phyloP scores from a whole-genome alignment of 1,140 invertebrate genomes.

The Sycophaga agraensis region DNA sequence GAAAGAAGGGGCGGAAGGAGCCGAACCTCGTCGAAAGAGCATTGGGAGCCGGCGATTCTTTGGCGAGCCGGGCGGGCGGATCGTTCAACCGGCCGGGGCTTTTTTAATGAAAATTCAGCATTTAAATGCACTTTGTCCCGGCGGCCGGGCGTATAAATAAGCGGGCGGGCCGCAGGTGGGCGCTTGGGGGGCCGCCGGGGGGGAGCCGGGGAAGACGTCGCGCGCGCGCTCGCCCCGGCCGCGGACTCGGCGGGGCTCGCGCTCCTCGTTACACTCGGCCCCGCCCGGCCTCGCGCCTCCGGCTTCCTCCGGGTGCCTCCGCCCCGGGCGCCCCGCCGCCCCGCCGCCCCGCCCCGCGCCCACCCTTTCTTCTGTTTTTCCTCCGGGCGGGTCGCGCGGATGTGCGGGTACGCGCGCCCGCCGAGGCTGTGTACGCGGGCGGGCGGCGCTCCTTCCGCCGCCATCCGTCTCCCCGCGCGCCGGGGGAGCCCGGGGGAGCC shows the following conservation, averaged over 20 bases:
- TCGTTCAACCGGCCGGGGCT: conserved; percentile 18
- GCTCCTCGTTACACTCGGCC: conserved; percentile 33
- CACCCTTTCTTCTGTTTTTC: conserved; percentile 33
- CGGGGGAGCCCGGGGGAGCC: not conserved
- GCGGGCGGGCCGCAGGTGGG: not conserved
- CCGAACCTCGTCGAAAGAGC: no score
- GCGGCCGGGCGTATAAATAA: conserved; percentile 8
- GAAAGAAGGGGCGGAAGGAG: no score
- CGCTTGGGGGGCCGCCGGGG: conserved; percentile 35
- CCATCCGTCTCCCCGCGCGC: conserved; percentile 23
- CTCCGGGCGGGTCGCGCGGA: conserved; percentile 12
- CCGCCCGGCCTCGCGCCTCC: conserved; percentile 28
- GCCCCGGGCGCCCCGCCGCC: conserved; percentile 2
- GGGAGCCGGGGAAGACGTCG: conserved; percentile 29
- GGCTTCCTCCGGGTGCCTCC: conserved; percentile 24
- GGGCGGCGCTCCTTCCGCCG: conserved; percentile 23
- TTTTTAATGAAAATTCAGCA: conserved; percentile 21
- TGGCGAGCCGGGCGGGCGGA: not conserved
- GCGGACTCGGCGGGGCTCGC: conserved; percentile 31
- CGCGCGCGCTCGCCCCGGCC: conserved; percentile 35
- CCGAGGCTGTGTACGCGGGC: not conserved
- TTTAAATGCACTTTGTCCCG: conserved; percentile 24
- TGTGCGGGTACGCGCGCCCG: not conserved
- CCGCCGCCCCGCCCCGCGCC: not conserved
- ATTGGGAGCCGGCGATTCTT: no score